Evolutionary conservation across 2,797 vertebrate genomes (phyloP).

Genomic region (Oryzias sinensis): DNA sequence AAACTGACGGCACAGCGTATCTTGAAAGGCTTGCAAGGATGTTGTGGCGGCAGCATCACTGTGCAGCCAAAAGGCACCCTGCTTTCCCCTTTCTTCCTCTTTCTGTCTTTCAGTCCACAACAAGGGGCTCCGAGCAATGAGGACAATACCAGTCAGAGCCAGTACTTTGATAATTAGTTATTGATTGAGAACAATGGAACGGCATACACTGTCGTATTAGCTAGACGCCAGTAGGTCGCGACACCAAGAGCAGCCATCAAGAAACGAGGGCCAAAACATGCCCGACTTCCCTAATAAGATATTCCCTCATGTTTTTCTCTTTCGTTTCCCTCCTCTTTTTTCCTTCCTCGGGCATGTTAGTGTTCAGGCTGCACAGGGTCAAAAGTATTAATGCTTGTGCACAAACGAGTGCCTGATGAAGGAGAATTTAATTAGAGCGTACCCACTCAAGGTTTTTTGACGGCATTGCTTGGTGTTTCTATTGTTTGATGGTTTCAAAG

Average conservation of each 20-base stretch:
- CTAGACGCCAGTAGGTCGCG: slow-evolving; percentile 87
- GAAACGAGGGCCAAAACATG: slow-evolving; percentile 83
- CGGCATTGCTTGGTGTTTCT: slow-evolving; percentile 40
- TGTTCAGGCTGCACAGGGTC: slow-evolving; percentile 70
- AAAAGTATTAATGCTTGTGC: slow-evolving; percentile 80
- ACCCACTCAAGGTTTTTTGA: slow-evolving; percentile 59
- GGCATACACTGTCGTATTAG: slow-evolving; percentile 86
- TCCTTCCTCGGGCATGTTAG: slow-evolving; percentile 71
- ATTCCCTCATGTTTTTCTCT: slow-evolving; percentile 78
- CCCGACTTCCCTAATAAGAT: slow-evolving; percentile 82
- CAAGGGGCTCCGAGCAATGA: slow-evolving; percentile 86
- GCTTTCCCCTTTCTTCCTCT: slow-evolving; percentile 64
- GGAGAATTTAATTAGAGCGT: slow-evolving; percentile 78
- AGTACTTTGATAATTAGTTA: slow-evolving; percentile 99
- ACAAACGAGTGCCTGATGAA: slow-evolving; percentile 75
- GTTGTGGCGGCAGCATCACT: slow-evolving; percentile 85
- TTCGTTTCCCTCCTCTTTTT: slow-evolving; percentile 72
- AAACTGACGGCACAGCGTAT: slow-evolving; percentile 87
- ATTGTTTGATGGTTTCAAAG: slow-evolving; percentile 17
- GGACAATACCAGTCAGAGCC: slow-evolving; percentile 78
- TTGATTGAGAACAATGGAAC: slow-evolving; percentile 92
- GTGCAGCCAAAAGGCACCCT: slow-evolving; percentile 92
- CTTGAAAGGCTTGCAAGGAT: slow-evolving; percentile 86
- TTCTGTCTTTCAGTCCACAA: slow-evolving; percentile 79
- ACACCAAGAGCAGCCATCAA: slow-evolving; percentile 85